Base-by-base conservation (phyloP, 2,888 invertebrate genomes). In the Rhagonycha lutea region DNA sequence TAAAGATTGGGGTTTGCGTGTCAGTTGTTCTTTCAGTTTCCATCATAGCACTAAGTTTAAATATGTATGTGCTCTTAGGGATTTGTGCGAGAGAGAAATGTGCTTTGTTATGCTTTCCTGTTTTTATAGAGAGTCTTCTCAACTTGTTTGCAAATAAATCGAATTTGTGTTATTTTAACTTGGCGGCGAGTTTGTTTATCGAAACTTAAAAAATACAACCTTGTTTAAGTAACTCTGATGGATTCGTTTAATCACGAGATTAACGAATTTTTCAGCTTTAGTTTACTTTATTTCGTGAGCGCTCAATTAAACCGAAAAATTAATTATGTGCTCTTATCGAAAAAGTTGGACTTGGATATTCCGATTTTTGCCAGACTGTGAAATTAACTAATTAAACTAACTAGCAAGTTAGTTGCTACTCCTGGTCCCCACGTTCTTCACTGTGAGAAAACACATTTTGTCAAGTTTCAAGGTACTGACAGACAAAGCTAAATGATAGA, bases 101-200 rank as follows among this genome's bases (percentile, higher is more conserved):
- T 77, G 75, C 72, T 72, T 68, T 72, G 77, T 77, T 77, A 72
- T 72, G 74, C 72, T 78, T 77, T 78, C 73, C 69, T 76, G 78
- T 78, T 80, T 80, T 80, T 77, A 78, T 75, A 80, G 78, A 75
- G 62, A 65, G 72, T 72, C 63, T 61, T 72, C 71, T 75, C 32
- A 73, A 79, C 79, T 79, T 80, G 78, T 80, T 80, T 80, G 80
- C 78, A 80, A 80, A 80, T 80, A 80, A 80, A 80, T 80, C 78
- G 79, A 80, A 80, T 79, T 78, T 79, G 78, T 79, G 80, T 80
- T 79, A 78, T 80, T 79, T 78, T 78, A 80, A 78, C 78, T 74
- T 77, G 68, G 74, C 69, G 61, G 73, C 71, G 63, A 74, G 72
- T 70, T 76, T 76, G 72, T 76, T 76, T 76, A 69, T 75, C 69